phyloP scores from a whole-genome alignment of 2,888 invertebrate genomes.

The Drosophila robusta region DNA sequence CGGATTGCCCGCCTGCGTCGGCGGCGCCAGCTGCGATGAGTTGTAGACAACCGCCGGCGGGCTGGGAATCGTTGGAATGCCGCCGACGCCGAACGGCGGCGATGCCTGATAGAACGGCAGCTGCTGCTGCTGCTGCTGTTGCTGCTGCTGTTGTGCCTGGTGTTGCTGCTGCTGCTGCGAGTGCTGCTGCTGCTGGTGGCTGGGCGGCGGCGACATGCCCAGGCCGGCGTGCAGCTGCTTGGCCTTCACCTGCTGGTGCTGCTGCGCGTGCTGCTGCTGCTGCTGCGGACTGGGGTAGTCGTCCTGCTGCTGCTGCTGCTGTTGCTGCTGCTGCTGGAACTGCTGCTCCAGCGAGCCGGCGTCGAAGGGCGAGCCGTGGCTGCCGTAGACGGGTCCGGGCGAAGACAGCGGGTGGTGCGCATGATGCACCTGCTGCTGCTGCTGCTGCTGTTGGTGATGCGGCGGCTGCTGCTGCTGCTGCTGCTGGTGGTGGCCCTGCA shows the following conservation, averaged over 20 bases:
- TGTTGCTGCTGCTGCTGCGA: conserved; percentile 84
- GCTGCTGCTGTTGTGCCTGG: conserved; percentile 85
- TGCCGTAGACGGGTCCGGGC: conserved; percentile 81
- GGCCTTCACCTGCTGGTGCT: conserved; percentile 82
- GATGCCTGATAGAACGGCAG: conserved; percentile 88
- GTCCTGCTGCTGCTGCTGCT: conserved; percentile 71
- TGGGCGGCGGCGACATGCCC: conserved; percentile 86
- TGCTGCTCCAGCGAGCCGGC: conserved; percentile 85
- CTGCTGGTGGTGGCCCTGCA: conserved; percentile 82
- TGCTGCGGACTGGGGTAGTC: conserved; percentile 74
- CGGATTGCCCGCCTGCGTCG: conserved; percentile 90
- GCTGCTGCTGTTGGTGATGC: conserved; percentile 55
- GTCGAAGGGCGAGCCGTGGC: conserved; percentile 85
- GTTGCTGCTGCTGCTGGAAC: conserved; percentile 76
- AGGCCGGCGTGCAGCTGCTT: conserved; percentile 84
- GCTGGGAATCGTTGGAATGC: conserved; percentile 94
- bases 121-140: conserved; percentile 76
- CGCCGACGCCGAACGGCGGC: conserved; percentile 90
- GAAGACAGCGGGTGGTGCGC: conserved; percentile 84
- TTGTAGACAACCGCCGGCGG: conserved; percentile 92
- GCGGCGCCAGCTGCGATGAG: conserved; percentile 90
- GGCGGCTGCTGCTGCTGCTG: conserved; percentile 54
- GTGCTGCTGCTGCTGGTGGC: conserved; percentile 89
- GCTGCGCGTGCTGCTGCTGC: conserved; percentile 64
- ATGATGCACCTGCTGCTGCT: conserved; percentile 54